These are phyloP conservation scores for Rhombomys opimus DNA, from an alignment of 2,113 vertebrate genomes.

Conservation along the genomic window DNA sequence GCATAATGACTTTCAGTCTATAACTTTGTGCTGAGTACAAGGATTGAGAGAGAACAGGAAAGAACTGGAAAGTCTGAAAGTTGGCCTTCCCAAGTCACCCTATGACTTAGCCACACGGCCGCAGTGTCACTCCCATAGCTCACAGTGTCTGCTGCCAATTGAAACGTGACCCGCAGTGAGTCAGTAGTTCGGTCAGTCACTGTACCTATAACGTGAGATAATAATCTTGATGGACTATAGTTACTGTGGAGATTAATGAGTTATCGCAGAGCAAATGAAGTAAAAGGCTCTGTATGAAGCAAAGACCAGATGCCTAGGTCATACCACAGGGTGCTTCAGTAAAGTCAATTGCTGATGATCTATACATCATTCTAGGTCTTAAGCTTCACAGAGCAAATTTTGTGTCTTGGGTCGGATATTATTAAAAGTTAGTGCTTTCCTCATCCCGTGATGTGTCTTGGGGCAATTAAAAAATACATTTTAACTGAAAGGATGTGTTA, in stretches of 20 bases:
- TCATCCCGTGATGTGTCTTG: neutral
- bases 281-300: conserved; percentile 36
- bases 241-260: conserved; percentile 59
- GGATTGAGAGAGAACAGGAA: conserved; percentile 21
- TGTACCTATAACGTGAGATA: conserved; percentile 59
- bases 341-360: conserved; percentile 57
- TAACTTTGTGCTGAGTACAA: conserved; percentile 57
- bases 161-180: conserved; percentile 60
- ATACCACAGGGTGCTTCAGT: neutral
- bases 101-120: conserved; percentile 46
- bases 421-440: neutral
- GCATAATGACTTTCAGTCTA: conserved; percentile 32
- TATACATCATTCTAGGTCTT: conserved; percentile 42
- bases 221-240: conserved; percentile 67
- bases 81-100: conserved; percentile 42
- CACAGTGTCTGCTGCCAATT: conserved; percentile 44
- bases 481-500: neutral
- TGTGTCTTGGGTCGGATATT: conserved; percentile 14
- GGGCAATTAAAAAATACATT: conserved; percentile 7
- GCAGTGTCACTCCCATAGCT: conserved; percentile 29
- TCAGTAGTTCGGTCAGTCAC: conserved; percentile 49
- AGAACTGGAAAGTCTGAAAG: conserved; percentile 2
- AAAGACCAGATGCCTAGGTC: conserved; percentile 35
- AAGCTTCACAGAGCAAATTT: conserved; percentile 65
- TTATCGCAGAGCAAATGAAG: conserved; percentile 67